A percentile compares a stretch with the other conserved stretches of the same genome.
phyloP scores from a whole-genome alignment of 2,888 invertebrate genomes.

The Andrena trimmerana region DNA sequence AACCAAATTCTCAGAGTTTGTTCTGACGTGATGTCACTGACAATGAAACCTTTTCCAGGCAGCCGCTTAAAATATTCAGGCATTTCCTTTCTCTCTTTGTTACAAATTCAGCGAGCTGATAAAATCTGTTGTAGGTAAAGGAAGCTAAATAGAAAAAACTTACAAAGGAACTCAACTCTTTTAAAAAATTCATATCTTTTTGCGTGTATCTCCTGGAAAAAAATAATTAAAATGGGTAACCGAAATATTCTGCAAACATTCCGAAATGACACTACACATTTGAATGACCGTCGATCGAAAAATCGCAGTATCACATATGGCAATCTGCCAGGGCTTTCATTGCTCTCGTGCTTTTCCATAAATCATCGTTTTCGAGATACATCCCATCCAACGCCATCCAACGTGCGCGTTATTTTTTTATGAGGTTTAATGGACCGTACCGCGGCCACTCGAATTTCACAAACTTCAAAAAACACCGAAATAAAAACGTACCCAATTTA shows the following conservation, averaged over 20 bases:
- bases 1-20: conserved; percentile 8
- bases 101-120: too few species aligned
- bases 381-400: neutral
- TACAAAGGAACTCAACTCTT: too few species aligned
- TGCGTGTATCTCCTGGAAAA: too few species aligned
- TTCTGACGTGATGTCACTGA: neutral
- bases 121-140: too few species aligned
- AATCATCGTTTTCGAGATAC: neutral
- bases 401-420: neutral
- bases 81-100: neutral
- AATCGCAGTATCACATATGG: neutral
- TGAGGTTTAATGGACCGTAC: neutral
- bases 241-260: too few species aligned
- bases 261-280: neutral
- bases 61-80: neutral
- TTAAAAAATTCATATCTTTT: too few species aligned
- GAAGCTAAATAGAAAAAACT: too few species aligned
- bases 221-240: too few species aligned
- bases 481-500: neutral
- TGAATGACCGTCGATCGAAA: neutral
- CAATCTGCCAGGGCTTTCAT: neutral
- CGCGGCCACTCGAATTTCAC: neutral
- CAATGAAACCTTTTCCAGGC: too few species aligned
- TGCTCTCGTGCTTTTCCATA: neutral
- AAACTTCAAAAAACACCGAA: neutral